Evolutionary conservation across 2,113 vertebrate genomes (phyloP).

Genomic region (Sphaerodactylus townsendi): DNA sequence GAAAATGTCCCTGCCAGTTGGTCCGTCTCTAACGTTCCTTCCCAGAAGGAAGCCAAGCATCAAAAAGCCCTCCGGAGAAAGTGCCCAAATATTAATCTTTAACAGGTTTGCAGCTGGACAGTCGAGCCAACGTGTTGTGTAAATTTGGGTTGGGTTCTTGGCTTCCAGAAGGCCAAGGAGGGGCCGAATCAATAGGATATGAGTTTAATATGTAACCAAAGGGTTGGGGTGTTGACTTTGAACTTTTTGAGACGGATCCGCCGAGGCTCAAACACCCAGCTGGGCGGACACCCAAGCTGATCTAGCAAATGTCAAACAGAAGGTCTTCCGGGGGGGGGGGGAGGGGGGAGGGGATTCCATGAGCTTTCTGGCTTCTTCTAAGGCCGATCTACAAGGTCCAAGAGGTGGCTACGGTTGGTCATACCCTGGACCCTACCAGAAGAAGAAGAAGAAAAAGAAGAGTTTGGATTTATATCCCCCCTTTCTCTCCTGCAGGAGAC

Average conservation of each 20-base stretch:
- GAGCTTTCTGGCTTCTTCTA: not conserved
- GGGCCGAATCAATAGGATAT: constrained; percentile 3
- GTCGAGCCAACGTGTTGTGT: not conserved
- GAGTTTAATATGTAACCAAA: constrained; percentile 31
- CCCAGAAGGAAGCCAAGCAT: not conserved
- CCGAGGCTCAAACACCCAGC: too few relatives aligned
- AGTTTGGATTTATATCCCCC: too few relatives aligned
- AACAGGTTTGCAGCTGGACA: not conserved
- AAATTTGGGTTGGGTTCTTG: not conserved
- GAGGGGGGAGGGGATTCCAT: not conserved
- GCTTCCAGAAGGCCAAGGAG: not conserved
- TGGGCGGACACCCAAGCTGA: not conserved
- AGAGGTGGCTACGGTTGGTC: too few relatives aligned
- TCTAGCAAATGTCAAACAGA: not conserved
- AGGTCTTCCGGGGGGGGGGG: not conserved
- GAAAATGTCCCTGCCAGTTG: not conserved
- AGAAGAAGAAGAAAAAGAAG: too few relatives aligned
- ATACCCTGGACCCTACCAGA: too few relatives aligned
- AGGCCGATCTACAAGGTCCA: too few relatives aligned
- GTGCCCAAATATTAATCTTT: constrained; percentile 13
- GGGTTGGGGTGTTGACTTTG: constrained; percentile 15
- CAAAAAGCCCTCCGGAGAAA: not conserved
- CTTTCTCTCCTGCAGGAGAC: too few relatives aligned
- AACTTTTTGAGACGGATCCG: not conserved
- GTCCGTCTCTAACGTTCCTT: not conserved